Evolutionary conservation across 2,888 invertebrate species (phyloP).

Genomic region (Rotaria sp.): DNA sequence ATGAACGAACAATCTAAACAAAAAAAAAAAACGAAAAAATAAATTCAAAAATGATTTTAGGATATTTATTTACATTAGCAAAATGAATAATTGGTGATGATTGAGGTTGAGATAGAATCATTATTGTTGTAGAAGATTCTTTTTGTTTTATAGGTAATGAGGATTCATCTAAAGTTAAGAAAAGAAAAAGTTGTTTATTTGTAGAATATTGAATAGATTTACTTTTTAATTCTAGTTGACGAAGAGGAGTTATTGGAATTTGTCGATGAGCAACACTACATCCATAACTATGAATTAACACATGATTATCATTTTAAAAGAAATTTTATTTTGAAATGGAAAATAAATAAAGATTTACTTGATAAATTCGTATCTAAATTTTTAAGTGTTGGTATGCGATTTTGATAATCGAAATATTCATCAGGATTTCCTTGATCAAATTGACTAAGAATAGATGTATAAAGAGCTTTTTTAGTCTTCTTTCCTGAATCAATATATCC

Average conservation of each 20-base stretch:
- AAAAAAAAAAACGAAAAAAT: not conserved
- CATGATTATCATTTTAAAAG: not conserved
- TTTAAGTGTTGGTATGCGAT: not conserved
- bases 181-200: too few species aligned
- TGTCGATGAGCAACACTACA: not conserved
- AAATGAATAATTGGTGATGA: not conserved
- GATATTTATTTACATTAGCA: not conserved
- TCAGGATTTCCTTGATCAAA: constrained; percentile 9
- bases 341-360: not conserved
- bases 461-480: not conserved
- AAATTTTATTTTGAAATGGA: not conserved
- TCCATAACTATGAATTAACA: not conserved
- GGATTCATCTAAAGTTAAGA: not conserved
- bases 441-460: not conserved
- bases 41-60: not conserved
- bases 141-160: not conserved
- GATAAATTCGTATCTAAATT: not conserved
- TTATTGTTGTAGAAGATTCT: not conserved
- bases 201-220: not conserved
- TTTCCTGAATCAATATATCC: not conserved
- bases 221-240: not conserved
- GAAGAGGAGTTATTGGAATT: not conserved
- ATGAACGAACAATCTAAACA: not conserved
- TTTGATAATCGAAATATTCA: not conserved
- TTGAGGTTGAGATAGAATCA: not conserved